Conservation (phyloP, 2,888 invertebrate genomes). For the Esperia sulphurella region DNA sequence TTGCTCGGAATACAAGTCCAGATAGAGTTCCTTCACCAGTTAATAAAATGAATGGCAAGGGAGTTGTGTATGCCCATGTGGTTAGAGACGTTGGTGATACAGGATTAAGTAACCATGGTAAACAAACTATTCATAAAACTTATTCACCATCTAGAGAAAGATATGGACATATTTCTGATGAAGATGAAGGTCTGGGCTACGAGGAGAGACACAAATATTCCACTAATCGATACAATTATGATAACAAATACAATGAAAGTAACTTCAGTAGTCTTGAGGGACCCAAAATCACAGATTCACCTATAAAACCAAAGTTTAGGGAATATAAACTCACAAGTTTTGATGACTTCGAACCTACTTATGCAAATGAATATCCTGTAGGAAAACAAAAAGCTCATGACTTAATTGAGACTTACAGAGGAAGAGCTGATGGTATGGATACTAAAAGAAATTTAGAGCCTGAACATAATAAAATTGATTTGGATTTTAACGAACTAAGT, state of each 20-base stretch:
- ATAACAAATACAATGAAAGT: conserved; percentile 71
- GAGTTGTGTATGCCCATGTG: conserved; percentile 89
- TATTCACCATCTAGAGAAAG: conserved; percentile 67
- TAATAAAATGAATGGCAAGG: conserved; percentile 75
- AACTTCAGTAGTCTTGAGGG: conserved; percentile 58
- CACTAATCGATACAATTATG: conserved; percentile 58
- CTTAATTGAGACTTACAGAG: conserved; percentile 71
- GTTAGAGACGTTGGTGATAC: conserved; percentile 67
- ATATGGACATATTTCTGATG: conserved; percentile 82
- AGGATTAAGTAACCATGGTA: conserved; percentile 39
- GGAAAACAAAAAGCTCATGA: conserved; percentile 46
- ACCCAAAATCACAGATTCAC: conserved; percentile 75
- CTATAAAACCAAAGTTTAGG: conserved; percentile 82
- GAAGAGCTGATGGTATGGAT: conserved; percentile 84
- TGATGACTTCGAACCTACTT: conserved; percentile 72
- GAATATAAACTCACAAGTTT: conserved; percentile 78
- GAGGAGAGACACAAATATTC: conserved; percentile 78
- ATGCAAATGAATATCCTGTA: conserved; percentile 59
- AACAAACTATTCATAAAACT: conserved; percentile 76
- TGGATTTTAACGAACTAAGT: conserved; percentile 81
- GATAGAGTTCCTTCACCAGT: conserved; percentile 66
- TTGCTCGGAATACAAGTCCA: conserved; percentile 66
- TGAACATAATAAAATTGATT: conserved; percentile 53
- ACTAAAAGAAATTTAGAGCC: conserved; percentile 75
- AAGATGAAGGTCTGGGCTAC: conserved; percentile 89